Conservation (phyloP, 2,797 vertebrate genomes). For the Scarus forsteni region DNA sequence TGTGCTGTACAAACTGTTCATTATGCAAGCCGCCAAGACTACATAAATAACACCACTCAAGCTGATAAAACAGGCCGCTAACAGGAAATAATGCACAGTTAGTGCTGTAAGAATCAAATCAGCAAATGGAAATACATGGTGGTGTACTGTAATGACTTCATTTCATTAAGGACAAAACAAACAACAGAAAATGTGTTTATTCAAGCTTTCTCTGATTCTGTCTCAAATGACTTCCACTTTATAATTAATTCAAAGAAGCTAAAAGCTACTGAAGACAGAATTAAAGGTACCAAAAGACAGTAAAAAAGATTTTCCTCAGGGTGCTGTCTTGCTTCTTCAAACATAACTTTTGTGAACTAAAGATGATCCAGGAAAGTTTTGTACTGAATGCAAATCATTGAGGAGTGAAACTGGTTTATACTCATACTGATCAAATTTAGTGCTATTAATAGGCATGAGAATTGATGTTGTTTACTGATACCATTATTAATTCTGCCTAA, state of each 20-base stretch:
- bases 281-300: no score
- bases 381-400: no score
- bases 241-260: slow-evolving; percentile 48
- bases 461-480: no score
- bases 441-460: no score
- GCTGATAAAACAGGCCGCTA: slow-evolving; percentile 66
- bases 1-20: slow-evolving; percentile 42
- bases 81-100: slow-evolving; percentile 69
- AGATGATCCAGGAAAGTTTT: no score
- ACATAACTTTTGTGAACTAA: slow-evolving; percentile 7
- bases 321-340: slow-evolving; percentile 5
- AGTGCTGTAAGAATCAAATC: slow-evolving; percentile 59
- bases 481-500: no score
- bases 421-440: no score
- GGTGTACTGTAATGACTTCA: slow-evolving; percentile 48
- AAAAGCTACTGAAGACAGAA: slow-evolving; percentile 15
- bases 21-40: slow-evolving; percentile 55
- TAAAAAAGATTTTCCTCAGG: slow-evolving; percentile 26
- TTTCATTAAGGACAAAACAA: slow-evolving; percentile 57
- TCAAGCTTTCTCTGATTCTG: slow-evolving; percentile 43
- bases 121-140: slow-evolving; percentile 39
- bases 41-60: slow-evolving; percentile 64
- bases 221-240: slow-evolving; percentile 38
- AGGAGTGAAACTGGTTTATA: no score
- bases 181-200: slow-evolving; percentile 42